These are phyloP conservation scores for Myopa testacea DNA, from an alignment of 2,888 invertebrate genomes.

Conservation along the genomic window DNA sequence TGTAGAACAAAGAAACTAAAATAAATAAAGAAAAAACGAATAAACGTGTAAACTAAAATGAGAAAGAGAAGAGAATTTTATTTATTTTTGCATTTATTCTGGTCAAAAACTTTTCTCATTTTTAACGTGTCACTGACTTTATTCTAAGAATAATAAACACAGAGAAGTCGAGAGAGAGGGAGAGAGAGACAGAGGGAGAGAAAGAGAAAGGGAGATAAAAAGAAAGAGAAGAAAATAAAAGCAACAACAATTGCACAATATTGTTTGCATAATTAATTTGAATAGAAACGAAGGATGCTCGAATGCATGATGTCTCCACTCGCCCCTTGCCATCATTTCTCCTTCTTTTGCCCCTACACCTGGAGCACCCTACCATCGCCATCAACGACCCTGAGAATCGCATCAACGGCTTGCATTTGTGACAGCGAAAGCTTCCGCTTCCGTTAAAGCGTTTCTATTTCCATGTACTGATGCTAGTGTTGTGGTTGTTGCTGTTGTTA, in stretches of 20 bases:
- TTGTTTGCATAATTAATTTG: slow-evolving; percentile 20
- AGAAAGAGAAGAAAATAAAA: not conserved
- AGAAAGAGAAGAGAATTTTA: not conserved
- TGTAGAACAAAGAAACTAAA: too few species aligned
- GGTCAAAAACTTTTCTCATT: slow-evolving; percentile 21
- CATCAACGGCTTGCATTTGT: not conserved
- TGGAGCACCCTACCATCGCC: not conserved
- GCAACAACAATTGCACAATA: not conserved
- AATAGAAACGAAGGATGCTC: not conserved
- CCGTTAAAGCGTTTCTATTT: not conserved
- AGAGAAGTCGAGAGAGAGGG: not conserved
- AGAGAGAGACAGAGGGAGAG: not conserved
- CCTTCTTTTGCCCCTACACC: not conserved
- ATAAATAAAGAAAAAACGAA: too few species aligned
- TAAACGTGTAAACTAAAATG: not conserved
- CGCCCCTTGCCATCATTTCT: not conserved
- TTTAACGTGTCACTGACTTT: slow-evolving; percentile 18
- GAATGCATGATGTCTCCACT: not conserved
- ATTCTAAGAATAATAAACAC: not conserved
- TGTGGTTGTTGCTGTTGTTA: too few species aligned
- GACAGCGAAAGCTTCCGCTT: not conserved
- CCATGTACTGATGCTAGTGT: too few species aligned
- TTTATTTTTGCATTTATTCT: not conserved
- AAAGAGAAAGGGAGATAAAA: not conserved
- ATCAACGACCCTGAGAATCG: not conserved